Evolutionary conservation across 2,888 invertebrate genomes (phyloP).

Genomic region (Megalurothrips usitatus): DNA sequence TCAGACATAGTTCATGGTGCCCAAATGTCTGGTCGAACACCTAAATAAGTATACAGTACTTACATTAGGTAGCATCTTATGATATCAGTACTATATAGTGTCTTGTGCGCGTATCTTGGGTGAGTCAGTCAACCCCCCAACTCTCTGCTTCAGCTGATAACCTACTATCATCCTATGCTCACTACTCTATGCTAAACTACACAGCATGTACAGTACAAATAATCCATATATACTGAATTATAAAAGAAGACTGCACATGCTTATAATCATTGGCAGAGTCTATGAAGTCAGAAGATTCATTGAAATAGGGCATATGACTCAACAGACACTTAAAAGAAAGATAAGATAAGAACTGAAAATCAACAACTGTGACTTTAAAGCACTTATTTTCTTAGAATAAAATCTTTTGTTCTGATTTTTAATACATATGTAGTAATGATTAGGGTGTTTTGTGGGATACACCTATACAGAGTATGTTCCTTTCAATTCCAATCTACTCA

Average conservation of each 20-base stretch:
- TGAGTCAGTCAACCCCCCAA: slow-evolving; percentile 14
- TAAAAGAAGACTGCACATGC: not conserved
- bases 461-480: not conserved
- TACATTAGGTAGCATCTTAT: slow-evolving; percentile 26
- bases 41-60: slow-evolving; percentile 20
- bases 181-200: not conserved
- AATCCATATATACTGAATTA: not conserved
- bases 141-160: slow-evolving; percentile 16
- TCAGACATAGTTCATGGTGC: slow-evolving; percentile 10
- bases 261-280: not conserved
- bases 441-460: not conserved
- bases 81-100: slow-evolving; percentile 20
- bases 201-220: not conserved
- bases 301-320: not conserved
- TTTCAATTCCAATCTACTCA: slow-evolving; percentile 4
- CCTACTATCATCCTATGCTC: not conserved
- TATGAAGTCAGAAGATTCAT: not conserved
- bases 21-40: slow-evolving; percentile 20
- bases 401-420: not conserved
- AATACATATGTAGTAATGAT: not conserved
- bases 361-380: not conserved
- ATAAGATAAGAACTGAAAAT: not conserved
- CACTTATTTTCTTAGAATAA: not conserved
- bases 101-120: slow-evolving; percentile 25
- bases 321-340: not conserved